phyloP scores from a whole-genome alignment of 2,888 invertebrate species.

The Pseudococcus jackbeardsleyi region DNA sequence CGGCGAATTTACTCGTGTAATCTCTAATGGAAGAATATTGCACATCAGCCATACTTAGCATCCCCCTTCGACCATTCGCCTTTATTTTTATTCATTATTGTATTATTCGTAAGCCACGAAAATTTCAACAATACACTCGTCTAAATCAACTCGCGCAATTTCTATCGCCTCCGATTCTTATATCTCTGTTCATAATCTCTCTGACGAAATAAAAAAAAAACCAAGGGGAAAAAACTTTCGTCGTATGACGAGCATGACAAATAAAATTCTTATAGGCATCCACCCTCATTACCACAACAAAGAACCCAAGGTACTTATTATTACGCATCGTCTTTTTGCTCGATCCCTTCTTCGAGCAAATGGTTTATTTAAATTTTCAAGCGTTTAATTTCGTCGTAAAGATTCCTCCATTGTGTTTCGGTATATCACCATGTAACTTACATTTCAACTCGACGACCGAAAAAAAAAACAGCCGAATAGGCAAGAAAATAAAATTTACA shows the following conservation, averaged over 20 bases:
- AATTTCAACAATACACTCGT: constrained; percentile 17
- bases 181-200: background rate
- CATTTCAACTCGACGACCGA: background rate
- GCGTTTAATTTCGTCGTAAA: constrained; percentile 7
- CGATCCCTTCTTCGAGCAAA: constrained; percentile 1
- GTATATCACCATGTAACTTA: background rate
- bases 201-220: background rate
- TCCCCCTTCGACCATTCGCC: background rate
- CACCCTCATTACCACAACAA: constrained; percentile 22
- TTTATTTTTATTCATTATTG: background rate
- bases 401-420: constrained; percentile 1
- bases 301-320: constrained; percentile 17
- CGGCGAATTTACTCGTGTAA: constrained; percentile 12
- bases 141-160: constrained; percentile 12
- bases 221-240: background rate
- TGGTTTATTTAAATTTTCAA: constrained; percentile 12
- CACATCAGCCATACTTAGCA: background rate
- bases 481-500: background rate
- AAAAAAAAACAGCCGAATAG: background rate
- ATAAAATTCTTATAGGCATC: background rate
- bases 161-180: constrained; percentile 1
- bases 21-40: constrained; percentile 22
- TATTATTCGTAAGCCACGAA: background rate
- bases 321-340: constrained; percentile 8
- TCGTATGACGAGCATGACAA: constrained; percentile 12